Conservation (phyloP, 1,140 invertebrate genomes). For the Leucophenga varia region DNA sequence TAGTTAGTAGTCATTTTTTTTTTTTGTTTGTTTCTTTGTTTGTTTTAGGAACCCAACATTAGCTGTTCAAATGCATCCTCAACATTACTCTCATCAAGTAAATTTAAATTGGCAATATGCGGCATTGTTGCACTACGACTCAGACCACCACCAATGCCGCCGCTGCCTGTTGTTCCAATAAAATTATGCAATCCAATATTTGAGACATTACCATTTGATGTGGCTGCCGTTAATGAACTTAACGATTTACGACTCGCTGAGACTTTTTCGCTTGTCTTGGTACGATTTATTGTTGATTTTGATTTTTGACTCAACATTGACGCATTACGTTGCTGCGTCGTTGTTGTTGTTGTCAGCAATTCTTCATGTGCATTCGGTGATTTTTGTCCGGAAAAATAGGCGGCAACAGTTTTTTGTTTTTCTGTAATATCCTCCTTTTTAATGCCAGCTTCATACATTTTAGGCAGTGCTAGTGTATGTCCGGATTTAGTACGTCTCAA, state of each 20-base stretch:
- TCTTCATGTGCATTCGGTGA: conserved; percentile 40
- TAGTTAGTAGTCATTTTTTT: not conserved
- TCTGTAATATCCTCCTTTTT: conserved; percentile 69
- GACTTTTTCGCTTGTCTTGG: conserved; percentile 58
- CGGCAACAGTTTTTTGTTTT: conserved; percentile 76
- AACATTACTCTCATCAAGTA: conserved; percentile 70
- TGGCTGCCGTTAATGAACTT: conserved; percentile 29
- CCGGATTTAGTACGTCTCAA: conserved; percentile 71
- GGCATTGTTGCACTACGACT: conserved; percentile 75
- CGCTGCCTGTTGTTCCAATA: conserved; percentile 50
- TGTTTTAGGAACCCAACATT: conserved; percentile 60
- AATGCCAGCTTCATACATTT: conserved; percentile 77
- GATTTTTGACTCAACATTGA: conserved; percentile 16
- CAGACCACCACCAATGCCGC: conserved; percentile 43
- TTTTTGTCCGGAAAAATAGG: conserved; percentile 68
- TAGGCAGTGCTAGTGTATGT: conserved; percentile 69
- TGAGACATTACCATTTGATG: conserved; percentile 45
- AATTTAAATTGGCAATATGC: conserved; percentile 64
- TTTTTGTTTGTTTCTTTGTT: not conserved
- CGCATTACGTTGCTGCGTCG: conserved; percentile 15
- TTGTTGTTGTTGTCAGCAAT: conserved; percentile 25
- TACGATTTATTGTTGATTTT: conserved; percentile 58
- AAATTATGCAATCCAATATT: conserved; percentile 47
- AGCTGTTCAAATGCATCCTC: conserved; percentile 77
- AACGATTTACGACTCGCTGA: conserved; percentile 56